Percentiles rank a stretch among this genome's conserved stretches.
phyloP scores from a whole-genome alignment of 2,113 vertebrate genomes.

The Ciconia stormi region DNA sequence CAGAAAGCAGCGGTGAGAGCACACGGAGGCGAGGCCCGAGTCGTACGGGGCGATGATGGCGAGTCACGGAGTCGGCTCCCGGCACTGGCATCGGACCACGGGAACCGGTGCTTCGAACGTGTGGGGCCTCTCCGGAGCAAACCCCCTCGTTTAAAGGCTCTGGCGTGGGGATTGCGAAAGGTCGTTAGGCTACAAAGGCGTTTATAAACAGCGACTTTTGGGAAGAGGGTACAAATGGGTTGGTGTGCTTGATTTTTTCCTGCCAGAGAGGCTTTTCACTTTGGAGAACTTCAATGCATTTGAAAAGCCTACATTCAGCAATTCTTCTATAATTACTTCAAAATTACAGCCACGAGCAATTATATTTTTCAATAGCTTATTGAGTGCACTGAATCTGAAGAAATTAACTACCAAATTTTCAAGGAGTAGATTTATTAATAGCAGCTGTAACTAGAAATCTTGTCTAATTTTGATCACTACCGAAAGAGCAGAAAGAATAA shows the following conservation, averaged over 20 bases:
- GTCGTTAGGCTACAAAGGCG: accelerated
- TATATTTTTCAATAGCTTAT: neutral
- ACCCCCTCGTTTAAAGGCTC: accelerated
- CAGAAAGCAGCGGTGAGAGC: accelerated
- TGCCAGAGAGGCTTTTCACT: neutral
- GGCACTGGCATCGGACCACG: neutral
- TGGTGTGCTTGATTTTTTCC: neutral
- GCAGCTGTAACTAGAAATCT: constrained; percentile 42
- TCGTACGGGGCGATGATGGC: neutral
- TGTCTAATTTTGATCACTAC: constrained; percentile 8
- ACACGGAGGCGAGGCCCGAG: neutral
- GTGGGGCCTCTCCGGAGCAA: neutral
- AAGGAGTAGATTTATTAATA: constrained; percentile 45
- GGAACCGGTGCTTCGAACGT: no score
- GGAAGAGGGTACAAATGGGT: neutral
- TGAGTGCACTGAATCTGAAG: constrained; percentile 7
- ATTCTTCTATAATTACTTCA: neutral
- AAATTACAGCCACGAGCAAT: constrained; percentile 31
- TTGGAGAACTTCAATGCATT: neutral
- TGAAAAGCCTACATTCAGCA: neutral
- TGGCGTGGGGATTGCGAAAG: accelerated
- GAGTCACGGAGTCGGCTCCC: neutral
- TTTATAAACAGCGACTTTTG: neutral
- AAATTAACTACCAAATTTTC: constrained; percentile 12
- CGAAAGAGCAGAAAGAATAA: neutral